Evolutionary conservation across 2,888 invertebrate species (phyloP).

Genomic region (Biston betularia): DNA sequence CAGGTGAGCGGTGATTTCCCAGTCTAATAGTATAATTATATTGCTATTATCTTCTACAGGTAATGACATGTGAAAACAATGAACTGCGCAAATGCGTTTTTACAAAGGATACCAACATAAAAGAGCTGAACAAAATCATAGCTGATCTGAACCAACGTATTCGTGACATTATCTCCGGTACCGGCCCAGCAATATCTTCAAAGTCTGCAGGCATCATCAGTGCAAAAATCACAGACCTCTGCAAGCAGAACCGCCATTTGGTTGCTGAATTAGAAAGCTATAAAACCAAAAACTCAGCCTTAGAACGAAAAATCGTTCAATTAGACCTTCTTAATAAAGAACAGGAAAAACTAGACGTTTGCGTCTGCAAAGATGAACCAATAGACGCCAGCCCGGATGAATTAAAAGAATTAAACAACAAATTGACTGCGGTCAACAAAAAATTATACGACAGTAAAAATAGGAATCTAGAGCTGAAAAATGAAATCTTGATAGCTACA

Average conservation of each 20-base stretch:
- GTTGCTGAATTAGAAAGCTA: conserved; percentile 87
- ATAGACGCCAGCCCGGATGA: conserved; percentile 73
- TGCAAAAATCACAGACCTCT: conserved; percentile 89
- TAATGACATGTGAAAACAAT: conserved; percentile 85
- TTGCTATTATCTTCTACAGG: conserved; percentile 58
- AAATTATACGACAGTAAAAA: conserved; percentile 91
- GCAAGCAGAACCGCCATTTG: conserved; percentile 88
- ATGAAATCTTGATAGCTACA: conserved; percentile 90
- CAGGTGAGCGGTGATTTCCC: too few relatives aligned
- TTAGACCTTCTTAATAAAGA: conserved; percentile 73
- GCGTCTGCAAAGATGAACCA: conserved; percentile 80
- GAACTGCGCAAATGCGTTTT: conserved; percentile 82
- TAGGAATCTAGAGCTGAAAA: conserved; percentile 88
- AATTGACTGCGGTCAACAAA: conserved; percentile 84
- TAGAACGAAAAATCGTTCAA: conserved; percentile 82
- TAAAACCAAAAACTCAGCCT: conserved; percentile 85
- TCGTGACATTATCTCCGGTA: conserved; percentile 80
- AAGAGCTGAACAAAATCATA: conserved; percentile 74
- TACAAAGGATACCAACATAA: conserved; percentile 77
- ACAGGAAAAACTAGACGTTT: conserved; percentile 66
- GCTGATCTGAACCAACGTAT: conserved; percentile 76
- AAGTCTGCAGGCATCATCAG: conserved; percentile 85
- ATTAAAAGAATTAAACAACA: conserved; percentile 87
- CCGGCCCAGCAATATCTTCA: conserved; percentile 77
- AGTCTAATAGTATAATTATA: background rate